Conservation (phyloP, 2,888 invertebrate species). For the Drosophila meridionalis region DNA sequence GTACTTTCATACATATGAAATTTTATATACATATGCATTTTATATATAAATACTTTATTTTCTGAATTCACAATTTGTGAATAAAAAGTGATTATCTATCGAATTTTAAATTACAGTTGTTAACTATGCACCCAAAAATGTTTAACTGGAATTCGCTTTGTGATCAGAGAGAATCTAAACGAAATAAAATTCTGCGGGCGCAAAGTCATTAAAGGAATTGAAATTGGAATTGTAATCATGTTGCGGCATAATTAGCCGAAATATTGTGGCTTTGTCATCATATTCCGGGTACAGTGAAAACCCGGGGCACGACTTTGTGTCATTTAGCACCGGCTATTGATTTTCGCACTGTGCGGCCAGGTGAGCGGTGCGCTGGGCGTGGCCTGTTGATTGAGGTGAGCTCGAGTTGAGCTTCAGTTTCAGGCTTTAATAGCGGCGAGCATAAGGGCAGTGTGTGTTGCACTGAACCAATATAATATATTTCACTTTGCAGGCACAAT, state of each 20-base stretch:
- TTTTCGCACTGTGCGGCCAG: constrained; percentile 10
- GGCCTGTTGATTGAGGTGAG: constrained; percentile 7
- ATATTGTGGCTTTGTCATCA: background rate
- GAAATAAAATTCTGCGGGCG: background rate
- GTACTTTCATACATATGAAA: too few species aligned
- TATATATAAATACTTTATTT: too few species aligned
- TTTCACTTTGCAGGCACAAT: background rate
- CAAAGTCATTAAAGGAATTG: background rate
- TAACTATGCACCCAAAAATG: background rate
- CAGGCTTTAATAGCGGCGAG: background rate
- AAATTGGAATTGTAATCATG: background rate
- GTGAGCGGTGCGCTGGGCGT: background rate
- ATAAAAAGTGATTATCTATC: too few species aligned
- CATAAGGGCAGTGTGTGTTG: background rate
- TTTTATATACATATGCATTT: too few species aligned
- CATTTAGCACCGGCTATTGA: background rate
- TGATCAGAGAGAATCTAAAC: background rate
- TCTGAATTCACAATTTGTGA: too few species aligned
- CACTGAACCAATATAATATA: constrained; percentile 2
- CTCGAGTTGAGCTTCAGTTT: background rate
- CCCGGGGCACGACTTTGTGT: background rate
- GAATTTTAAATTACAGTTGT: too few species aligned
- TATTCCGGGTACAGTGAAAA: background rate
- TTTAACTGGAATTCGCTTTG: background rate
- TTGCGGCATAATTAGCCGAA: background rate